A percentile compares a stretch with the other conserved stretches of the same genome.
phyloP scores from a whole-genome alignment of 2,113 vertebrate genomes.

The Pithys albifrons region DNA sequence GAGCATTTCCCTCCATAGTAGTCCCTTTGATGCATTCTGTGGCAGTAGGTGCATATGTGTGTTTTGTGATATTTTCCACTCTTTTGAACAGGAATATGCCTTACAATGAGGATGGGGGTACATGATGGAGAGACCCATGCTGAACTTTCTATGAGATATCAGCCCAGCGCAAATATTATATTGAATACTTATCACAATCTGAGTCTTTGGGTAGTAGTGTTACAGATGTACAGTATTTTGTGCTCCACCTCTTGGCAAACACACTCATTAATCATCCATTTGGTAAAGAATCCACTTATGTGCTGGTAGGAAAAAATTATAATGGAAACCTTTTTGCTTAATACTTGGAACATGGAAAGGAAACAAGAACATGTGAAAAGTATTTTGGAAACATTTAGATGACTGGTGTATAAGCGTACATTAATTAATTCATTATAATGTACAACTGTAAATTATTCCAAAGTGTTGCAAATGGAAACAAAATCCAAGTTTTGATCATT shows the following conservation, averaged over 20 bases:
- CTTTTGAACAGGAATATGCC: neutral
- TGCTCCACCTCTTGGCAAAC: neutral
- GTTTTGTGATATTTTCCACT: neutral
- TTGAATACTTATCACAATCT: neutral
- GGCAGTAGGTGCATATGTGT: neutral
- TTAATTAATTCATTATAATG: neutral
- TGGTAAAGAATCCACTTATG: neutral
- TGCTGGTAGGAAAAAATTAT: neutral
- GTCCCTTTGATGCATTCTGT: neutral
- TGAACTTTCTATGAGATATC: neutral
- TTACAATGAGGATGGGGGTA: neutral
- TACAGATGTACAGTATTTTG: neutral
- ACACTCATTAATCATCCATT: neutral
- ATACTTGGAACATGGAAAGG: neutral
- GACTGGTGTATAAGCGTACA: neutral
- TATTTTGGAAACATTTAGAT: neutral
- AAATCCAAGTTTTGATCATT: neutral
- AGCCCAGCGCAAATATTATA: neutral
- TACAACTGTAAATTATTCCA: neutral
- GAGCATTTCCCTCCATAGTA: neutral
- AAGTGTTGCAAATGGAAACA: neutral
- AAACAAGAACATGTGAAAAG: neutral
- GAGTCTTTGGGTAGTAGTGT: neutral
- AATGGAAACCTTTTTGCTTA: neutral
- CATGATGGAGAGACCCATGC: rapidly evolving